phyloP scores from a whole-genome alignment of 2,113 vertebrate species.

The Setophaga coronata region DNA sequence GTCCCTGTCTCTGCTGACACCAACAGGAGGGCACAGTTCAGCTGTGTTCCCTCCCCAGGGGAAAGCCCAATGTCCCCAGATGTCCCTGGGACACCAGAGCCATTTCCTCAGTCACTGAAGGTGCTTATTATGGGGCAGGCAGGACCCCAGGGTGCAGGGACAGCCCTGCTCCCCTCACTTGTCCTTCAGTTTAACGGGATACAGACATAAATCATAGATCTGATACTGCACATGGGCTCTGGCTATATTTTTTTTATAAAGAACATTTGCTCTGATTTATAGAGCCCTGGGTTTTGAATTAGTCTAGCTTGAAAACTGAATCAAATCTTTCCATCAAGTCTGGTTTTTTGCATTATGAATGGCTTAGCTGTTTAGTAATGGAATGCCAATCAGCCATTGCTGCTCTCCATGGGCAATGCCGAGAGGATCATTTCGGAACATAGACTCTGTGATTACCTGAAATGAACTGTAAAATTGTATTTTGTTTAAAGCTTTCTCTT shows the following conservation, averaged over 20 bases:
- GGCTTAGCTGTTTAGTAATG: slow-evolving; percentile 38
- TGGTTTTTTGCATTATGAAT: slow-evolving; percentile 60
- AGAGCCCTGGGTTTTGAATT: slow-evolving; percentile 61
- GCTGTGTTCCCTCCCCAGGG: not conserved
- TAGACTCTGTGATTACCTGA: slow-evolving; percentile 71
- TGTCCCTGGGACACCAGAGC: not conserved
- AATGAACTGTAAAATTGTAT: slow-evolving; percentile 78
- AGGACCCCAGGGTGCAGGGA: not conserved
- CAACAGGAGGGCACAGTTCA: not conserved
- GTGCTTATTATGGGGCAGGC: not conserved
- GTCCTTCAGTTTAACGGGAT: slow-evolving; percentile 61
- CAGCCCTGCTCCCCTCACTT: slow-evolving; percentile 8
- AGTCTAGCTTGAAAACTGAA: slow-evolving; percentile 68
- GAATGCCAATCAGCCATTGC: slow-evolving; percentile 46
- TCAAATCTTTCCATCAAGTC: slow-evolving; percentile 67
- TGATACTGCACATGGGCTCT: slow-evolving; percentile 28
- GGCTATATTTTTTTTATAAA: slow-evolving; percentile 66
- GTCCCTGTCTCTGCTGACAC: not conserved
- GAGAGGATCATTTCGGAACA: slow-evolving; percentile 57
- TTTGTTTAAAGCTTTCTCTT: slow-evolving; percentile 70
- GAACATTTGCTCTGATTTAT: slow-evolving; percentile 73
- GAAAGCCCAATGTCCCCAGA: not conserved
- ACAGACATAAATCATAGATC: slow-evolving; percentile 56
- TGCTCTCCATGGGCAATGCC: slow-evolving; percentile 54
- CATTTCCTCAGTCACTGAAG: not conserved